Conservation (phyloP, 1,140 invertebrate genomes). For the Tetramorium simillimum region DNA sequence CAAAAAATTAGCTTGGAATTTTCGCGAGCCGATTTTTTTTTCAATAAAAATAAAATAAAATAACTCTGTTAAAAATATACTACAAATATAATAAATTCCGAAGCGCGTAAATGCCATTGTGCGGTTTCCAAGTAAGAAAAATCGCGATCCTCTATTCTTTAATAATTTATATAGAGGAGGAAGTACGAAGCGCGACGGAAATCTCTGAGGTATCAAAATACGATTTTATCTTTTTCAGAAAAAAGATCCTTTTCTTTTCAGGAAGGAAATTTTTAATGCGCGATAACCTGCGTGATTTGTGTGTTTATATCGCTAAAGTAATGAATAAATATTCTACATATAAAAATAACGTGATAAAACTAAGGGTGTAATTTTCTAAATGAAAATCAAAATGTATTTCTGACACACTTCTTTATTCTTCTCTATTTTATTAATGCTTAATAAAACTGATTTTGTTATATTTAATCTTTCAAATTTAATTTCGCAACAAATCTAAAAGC, state of each 20-base stretch:
- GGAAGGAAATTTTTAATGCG: not conserved
- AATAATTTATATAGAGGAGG: constrained; percentile 6
- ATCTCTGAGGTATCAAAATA: not conserved
- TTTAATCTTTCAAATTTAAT: not conserved
- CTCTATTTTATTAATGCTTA: not conserved
- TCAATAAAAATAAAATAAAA: not conserved
- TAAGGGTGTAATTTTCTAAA: not conserved
- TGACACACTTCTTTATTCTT: not conserved
- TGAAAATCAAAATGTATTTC: not conserved
- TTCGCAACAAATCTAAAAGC: not conserved
- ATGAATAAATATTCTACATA: not conserved
- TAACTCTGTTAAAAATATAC: not conserved
- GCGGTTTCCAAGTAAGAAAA: not conserved
- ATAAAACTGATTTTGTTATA: not conserved
- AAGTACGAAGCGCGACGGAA: not conserved
- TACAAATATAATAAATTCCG: not conserved
- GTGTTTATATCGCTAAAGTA: not conserved
- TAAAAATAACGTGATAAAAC: not conserved
- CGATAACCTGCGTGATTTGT: not conserved
- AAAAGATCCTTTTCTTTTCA: not conserved
- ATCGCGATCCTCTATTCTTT: not conserved
- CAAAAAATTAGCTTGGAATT: constrained; percentile 33
- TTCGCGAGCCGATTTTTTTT: not conserved
- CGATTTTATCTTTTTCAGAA: not conserved
- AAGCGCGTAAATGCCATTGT: not conserved